Percentiles rank a stretch among this genome's conserved stretches.
phyloP scores from a whole-genome alignment of 2,113 vertebrate species.

The Toxotes jaculatrix region DNA sequence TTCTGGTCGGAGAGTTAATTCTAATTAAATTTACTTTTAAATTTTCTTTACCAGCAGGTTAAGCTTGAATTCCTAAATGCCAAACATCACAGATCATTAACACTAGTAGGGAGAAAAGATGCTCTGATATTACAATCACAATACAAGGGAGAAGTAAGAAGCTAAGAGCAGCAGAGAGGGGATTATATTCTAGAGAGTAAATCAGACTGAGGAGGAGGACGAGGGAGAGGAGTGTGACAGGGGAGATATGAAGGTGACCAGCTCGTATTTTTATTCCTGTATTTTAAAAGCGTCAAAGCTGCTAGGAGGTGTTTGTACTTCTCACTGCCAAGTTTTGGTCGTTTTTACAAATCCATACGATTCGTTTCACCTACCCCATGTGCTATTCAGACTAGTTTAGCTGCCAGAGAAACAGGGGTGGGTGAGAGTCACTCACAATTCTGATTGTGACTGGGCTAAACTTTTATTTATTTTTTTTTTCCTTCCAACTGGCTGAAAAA shows the following conservation, averaged over 20 bases:
- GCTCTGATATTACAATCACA: neutral
- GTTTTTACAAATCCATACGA: constrained; percentile 21
- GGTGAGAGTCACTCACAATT: neutral
- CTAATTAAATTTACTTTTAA: no score
- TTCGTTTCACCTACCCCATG: constrained; percentile 6
- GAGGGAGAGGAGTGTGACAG: neutral
- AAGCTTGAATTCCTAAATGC: neutral
- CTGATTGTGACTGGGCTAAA: constrained; percentile 8
- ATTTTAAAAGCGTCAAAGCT: neutral
- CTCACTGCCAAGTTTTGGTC: constrained; percentile 25
- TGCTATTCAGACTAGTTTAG: neutral
- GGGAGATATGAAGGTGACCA: constrained; percentile 14
- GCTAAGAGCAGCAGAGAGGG: neutral
- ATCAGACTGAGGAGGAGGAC: neutral
- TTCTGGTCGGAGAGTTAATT: no score
- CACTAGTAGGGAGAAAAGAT: no score
- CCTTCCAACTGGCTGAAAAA: neutral
- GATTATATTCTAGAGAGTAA: neutral
- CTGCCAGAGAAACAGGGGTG: neutral
- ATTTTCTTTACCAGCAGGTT: neutral
- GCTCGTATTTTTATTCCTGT: constrained; percentile 18
- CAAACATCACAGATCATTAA: neutral
- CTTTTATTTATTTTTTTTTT: neutral
- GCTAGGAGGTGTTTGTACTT: neutral
- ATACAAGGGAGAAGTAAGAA: neutral